Base-by-base conservation (phyloP, 2,113 vertebrate species). In the Empidonax alnorum region DNA sequence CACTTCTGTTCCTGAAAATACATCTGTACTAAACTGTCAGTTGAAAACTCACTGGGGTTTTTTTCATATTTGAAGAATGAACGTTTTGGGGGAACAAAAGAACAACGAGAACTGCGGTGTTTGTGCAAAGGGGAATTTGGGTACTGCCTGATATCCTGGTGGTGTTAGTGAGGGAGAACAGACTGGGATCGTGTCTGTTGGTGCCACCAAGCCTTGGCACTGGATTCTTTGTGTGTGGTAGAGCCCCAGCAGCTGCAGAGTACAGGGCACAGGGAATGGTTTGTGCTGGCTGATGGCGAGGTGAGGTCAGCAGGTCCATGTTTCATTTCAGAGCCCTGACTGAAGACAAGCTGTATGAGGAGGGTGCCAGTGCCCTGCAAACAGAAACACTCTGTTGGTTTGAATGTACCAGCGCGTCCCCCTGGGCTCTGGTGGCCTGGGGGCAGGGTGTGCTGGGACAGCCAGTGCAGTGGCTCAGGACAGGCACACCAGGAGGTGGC, bases 401-500 rank as follows among this genome's bases (percentile, higher is more conserved):
- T 24, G 12, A 58, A n/a, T 28, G 3, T 53, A 27, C 47, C 56
- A 28, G 35, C 5, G 2, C 1, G 0, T 79, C 78, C 28, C 25
- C 59, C 28, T 4, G 0, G n/a, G 31, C 58, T 39, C n/a, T 79
- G 55, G 12, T 85, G 61, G 59, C 73, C 56, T 44, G 30, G 14
- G 23, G 12, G 10, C 16, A 37, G 67, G 0, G 0, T 52, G 50
- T 12, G 1, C 75, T 50, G 4, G 37, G 31, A 20, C 41, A 87
- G 19, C 39, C 47, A 9, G 5, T 15, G 80, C 50, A 10, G 12
- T 5, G 7, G 55, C 35, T 89, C 2, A 2, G 69, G 47, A 10
- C 41, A 44, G 23, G 44, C 35, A 17, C 41, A 14, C 27, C 39
- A 72, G 37, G 39, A 66, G 68, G 19, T 80, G 59, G 55, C 65